Conservation (phyloP, 2,797 vertebrate species). For the Leptatherina wallacei region DNA sequence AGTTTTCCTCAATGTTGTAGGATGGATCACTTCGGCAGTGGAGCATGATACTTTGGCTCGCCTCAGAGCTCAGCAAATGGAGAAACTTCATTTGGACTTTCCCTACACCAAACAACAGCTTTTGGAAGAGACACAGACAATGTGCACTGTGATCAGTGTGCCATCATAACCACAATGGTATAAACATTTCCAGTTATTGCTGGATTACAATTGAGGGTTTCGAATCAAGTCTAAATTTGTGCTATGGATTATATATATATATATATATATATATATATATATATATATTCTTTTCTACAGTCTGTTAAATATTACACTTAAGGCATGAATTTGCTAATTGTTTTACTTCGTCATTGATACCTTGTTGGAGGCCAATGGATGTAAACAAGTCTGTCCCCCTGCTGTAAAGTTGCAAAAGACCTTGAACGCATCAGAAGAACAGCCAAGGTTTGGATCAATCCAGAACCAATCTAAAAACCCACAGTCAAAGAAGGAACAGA, state of each 20-base stretch:
- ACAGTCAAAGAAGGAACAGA: slow-evolving; percentile 12
- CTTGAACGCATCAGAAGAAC: slow-evolving; percentile 93
- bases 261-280: no score
- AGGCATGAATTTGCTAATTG: background rate
- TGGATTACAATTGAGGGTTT: background rate
- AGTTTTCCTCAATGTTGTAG: slow-evolving; percentile 33
- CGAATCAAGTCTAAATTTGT: background rate
- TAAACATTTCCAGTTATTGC: background rate
- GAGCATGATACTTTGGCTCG: slow-evolving; percentile 89
- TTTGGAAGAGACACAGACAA: slow-evolving; percentile 44
- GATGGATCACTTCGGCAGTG: slow-evolving; percentile 87
- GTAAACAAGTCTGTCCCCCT: slow-evolving; percentile 95
- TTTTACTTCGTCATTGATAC: slow-evolving; percentile 67
- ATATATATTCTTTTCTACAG: background rate
- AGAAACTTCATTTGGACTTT: slow-evolving; percentile 99
- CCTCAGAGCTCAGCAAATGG: slow-evolving; percentile 93
- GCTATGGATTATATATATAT: background rate
- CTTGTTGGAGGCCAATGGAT: slow-evolving; percentile 88
- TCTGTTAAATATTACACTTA: background rate
- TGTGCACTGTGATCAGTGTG: slow-evolving; percentile 2
- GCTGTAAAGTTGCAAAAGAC: slow-evolving; percentile 98
- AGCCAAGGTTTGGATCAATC: slow-evolving; percentile 97
- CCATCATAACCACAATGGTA: background rate
- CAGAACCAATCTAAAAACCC: slow-evolving; percentile 90
- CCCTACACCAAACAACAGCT: slow-evolving; percentile 90